A percentile compares a stretch with the other conserved stretches of the same genome.
Conservation (phyloP, 2,888 invertebrate species). For the Eupelmus urozonus region DNA sequence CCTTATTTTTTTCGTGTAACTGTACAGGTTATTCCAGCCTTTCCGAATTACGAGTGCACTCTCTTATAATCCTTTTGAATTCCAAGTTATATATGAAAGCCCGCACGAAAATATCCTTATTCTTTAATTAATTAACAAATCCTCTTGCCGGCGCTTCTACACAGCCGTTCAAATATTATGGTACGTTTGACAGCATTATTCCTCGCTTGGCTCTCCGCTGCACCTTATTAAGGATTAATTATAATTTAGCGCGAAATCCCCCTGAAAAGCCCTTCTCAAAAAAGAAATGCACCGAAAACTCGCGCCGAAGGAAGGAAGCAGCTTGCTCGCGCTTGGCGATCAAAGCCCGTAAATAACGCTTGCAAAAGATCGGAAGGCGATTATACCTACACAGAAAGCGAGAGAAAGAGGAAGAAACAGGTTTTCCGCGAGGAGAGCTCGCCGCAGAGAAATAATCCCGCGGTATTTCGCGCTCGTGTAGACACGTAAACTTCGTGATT, state of each 20-base stretch:
- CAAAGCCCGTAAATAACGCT: slow-evolving; percentile 52
- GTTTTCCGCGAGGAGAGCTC: slow-evolving; percentile 53
- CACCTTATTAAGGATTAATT: slow-evolving; percentile 50
- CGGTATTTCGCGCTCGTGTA: slow-evolving; percentile 55
- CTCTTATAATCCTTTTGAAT: background rate
- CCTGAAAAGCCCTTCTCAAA: too few species aligned
- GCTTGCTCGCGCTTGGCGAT: slow-evolving; percentile 7
- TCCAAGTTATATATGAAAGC: background rate
- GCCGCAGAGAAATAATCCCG: slow-evolving; percentile 52
- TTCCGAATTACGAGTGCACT: background rate
- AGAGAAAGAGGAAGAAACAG: slow-evolving; percentile 48
- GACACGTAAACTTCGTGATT: slow-evolving; percentile 53
- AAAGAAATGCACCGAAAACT: background rate
- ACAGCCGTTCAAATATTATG: slow-evolving; percentile 33
- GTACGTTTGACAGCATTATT: slow-evolving; percentile 21
- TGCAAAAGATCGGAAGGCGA: slow-evolving; percentile 53
- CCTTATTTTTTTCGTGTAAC: background rate
- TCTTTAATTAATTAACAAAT: slow-evolving; percentile 24
- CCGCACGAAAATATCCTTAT: background rate
- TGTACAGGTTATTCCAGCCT: slow-evolving; percentile 10
- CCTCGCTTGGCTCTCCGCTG: background rate
- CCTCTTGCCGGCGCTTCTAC: slow-evolving; percentile 1
- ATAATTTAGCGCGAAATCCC: slow-evolving; percentile 46
- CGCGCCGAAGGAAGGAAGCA: slow-evolving; percentile 6
- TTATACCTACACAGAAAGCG: slow-evolving; percentile 25